phyloP scores from a whole-genome alignment of 2,113 vertebrate genomes.

The Oncorhynchus keta region DNA sequence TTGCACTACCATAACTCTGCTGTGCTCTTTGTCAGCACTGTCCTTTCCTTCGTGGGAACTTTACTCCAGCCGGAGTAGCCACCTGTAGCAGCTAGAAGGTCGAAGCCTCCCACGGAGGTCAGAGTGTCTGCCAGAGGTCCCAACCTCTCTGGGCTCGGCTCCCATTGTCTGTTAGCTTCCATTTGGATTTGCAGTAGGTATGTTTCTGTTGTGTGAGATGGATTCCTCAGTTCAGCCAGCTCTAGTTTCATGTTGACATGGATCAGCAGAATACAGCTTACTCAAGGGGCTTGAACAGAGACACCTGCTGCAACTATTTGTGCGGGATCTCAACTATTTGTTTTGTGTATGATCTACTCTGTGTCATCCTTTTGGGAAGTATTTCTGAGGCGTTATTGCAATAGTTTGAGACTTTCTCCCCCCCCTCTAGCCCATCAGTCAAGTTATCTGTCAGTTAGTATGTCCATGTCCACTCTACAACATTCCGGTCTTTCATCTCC shows the following conservation, averaged over 20 bases:
- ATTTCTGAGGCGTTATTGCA: background rate
- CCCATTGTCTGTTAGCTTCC: conserved; percentile 14
- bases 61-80: background rate
- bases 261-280: conserved; percentile 44
- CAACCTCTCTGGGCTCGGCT: conserved; percentile 25
- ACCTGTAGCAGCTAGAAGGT: background rate
- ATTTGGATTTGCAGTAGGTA: background rate
- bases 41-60: conserved; percentile 54
- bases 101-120: conserved; percentile 16
- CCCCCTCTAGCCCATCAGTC: background rate
- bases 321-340: background rate
- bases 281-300: conserved; percentile 36
- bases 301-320: conserved; percentile 43
- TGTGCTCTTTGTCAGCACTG: conserved; percentile 49
- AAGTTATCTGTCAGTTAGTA: background rate
- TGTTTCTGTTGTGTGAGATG: background rate
- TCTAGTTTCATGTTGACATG: conserved; percentile 33
- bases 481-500: background rate
- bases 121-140: conserved; percentile 21
- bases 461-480: background rate
- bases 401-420: background rate
- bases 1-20: conserved; percentile 43
- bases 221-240: conserved; percentile 34
- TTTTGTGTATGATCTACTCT: background rate
- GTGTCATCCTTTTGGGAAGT: too few relatives aligned